Base-by-base conservation (phyloP, 1,140 invertebrate species). In the Tetragnatha versicolor region DNA sequence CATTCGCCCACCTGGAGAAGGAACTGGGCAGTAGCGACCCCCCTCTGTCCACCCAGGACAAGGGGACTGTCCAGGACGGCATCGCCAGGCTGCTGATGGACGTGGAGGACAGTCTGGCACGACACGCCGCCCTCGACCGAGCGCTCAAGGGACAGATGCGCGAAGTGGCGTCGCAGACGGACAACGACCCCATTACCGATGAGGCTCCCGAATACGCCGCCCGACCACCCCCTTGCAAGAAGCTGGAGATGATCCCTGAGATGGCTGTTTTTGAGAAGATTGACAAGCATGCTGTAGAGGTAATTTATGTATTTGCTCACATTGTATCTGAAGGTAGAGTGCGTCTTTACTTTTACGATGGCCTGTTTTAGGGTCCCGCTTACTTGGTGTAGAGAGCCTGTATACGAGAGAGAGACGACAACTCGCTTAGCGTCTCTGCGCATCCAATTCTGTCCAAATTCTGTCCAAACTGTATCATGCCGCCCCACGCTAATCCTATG, bases 131-230 rank as follows among this genome's bases (percentile, higher is more conserved):
- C 25, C 37, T 79, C 6, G 76, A 79, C 39, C 55, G 53, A n/a
- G n/a, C 42, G 31, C 53, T 79, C 4, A 79, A 69, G 9, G 22
- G 20, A 12, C 58, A 51, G 1, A 37, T 68, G 22, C 51, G 66
- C 7, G 82, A 83, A 49, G 72, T 78, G 22, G 81, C 58, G 12
- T 79, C 84, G 6, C 84, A 85, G 77, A 85, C 84, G 0, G 82
- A 83, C 31, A 84, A 83, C 73, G 83, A 85, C 58, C 81, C 81
- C 14, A 80, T 84, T 14, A 84, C 83, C 1, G 84, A 85, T 49
- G 84, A 85, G 47, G 73, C 83, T 0, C 83, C 84, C 5, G 82
- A 85, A 72, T 85, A 80, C 70, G 84, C 84, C 2, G 84, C 84
- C 17, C 68, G 83, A 12, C 83, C 84, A 2, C 84, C 84, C 5